A percentile compares a stretch with the other conserved stretches of the same genome.
phyloP scores from a whole-genome alignment of 2,888 invertebrate species.

The Apodemia zela region DNA sequence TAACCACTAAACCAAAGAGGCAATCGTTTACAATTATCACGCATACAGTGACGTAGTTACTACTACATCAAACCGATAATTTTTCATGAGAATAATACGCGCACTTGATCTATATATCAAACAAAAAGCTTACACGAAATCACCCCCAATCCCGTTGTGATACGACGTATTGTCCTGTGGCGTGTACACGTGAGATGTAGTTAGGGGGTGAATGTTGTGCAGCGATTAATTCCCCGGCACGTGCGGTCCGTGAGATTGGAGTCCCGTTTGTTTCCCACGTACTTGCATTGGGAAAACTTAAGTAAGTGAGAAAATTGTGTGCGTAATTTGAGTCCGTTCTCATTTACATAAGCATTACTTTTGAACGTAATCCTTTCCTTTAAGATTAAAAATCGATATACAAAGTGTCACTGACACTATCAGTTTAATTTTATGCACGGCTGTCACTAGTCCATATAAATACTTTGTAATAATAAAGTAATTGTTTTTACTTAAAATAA shows the following conservation, averaged over 20 bases:
- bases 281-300: background rate
- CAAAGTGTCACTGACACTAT: no score
- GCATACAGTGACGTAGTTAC: background rate
- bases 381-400: no score
- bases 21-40: background rate
- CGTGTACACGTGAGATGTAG: background rate
- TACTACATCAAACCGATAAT: conserved; percentile 18
- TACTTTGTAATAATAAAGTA: no score
- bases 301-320: background rate
- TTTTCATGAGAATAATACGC: conserved; percentile 23
- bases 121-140: background rate
- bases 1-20: no score
- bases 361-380: background rate
- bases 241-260: conserved; percentile 8
- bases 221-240: conserved; percentile 6
- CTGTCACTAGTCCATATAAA: no score
- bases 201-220: conserved; percentile 4
- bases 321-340: background rate
- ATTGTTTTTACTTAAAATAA: no score
- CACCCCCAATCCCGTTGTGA: background rate
- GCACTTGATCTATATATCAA: conserved; percentile 17
- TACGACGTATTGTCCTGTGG: background rate
- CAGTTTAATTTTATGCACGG: no score
- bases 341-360: background rate
- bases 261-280: conserved; percentile 3